Evolutionary conservation across 2,113 vertebrate species (phyloP), one percentile per base, ranked within the genome.

Genomic region (Epinephelus lanceolatus): DNA sequence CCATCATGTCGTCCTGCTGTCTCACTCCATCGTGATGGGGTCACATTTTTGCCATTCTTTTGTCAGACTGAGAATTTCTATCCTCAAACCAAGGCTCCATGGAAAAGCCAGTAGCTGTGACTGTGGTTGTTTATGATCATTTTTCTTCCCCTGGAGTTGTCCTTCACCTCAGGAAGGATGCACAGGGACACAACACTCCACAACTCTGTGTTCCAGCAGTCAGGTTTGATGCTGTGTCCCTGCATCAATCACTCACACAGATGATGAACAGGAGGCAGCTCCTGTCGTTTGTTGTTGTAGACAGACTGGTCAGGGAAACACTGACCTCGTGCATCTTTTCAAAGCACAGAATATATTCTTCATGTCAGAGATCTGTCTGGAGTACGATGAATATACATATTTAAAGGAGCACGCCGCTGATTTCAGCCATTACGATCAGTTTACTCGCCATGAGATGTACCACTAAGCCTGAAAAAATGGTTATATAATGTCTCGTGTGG

Each of bases 151-250:
- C 42, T 4, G 1, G 18, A 14, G 61, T 66, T 45, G 74, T 90
- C 86, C 75, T 84, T 90, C 77, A 86, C 86, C 82, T 87, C 56
- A n/a, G 42, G 55, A 53, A 30, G 11, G 51, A 61, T 57, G 55
- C 8, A 11, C 55, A 6, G 78, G 68, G 60, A 70, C 78, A 45
- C 12, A 71, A 78, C 72, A 53, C 21, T 75, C 15, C 60, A 21
- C 59, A 0, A 4, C 63, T 68, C 57, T 11, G 2, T 72, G 65
- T 61, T 66, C 68, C 37, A 73, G 56, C 76, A 45, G 68, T 83
- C 78, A 30, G 71, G 11, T 62, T 23, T 56, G 80, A 71, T 66
- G 62, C 45, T 33, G 23, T 25, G 55, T 70, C 21, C 57, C 45
- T 1, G 56, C 73, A 89, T 86, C 81, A 76, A 1, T 83, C 80